Conservation (phyloP, 2,888 invertebrate genomes). For the Melieria picta region DNA sequence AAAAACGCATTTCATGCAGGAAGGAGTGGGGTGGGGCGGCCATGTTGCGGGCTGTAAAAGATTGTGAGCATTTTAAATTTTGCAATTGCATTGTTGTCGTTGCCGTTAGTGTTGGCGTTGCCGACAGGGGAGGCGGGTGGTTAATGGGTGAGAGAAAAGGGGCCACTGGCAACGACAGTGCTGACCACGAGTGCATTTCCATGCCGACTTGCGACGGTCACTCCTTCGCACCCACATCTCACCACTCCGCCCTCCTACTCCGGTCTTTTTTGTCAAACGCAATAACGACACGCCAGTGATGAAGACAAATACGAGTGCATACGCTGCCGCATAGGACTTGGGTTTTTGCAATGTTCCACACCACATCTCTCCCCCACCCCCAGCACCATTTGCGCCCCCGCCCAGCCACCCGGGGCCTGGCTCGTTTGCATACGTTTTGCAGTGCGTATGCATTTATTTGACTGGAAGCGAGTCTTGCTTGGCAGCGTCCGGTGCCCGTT, state of each 20-base stretch:
- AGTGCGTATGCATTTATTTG: no score
- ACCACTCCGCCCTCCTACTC: no score
- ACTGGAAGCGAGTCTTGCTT: no score
- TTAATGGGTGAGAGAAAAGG: no score
- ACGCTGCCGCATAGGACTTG: no score
- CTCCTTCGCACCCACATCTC: background rate
- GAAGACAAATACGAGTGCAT: background rate
- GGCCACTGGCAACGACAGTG: background rate
- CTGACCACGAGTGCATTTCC: constrained; percentile 11
- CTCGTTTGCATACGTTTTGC: no score
- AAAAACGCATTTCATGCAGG: background rate
- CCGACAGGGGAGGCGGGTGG: background rate
- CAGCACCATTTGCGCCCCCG: no score
- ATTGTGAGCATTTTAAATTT: constrained; percentile 8
- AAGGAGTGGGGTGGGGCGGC: background rate
- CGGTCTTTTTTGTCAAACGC: background rate
- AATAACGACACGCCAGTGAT: constrained; percentile 1
- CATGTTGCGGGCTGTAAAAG: background rate
- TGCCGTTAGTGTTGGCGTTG: constrained; percentile 10
- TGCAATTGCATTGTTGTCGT: background rate
- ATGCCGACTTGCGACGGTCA: background rate
- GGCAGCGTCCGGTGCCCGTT: no score
- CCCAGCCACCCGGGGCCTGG: no score
- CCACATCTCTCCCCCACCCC: no score
- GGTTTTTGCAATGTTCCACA: no score